Base-by-base conservation (phyloP, 2,888 invertebrate species). In the Sminthurinus aureus region DNA sequence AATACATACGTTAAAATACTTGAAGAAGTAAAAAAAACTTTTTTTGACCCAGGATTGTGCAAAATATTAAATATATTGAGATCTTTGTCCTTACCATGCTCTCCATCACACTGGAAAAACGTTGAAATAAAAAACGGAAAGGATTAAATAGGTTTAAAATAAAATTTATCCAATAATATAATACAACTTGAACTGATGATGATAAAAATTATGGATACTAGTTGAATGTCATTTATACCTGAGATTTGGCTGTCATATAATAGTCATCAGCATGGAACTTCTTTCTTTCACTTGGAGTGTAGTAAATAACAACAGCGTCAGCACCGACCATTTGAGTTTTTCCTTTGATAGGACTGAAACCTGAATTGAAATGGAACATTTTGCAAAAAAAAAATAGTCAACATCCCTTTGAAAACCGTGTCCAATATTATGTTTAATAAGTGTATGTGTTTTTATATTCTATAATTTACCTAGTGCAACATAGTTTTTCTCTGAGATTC, bases 271-370 rank as follows among this genome's bases (percentile, higher is more conserved):
- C 96, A 80, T 93, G 92, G 83, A 96, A 96, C 8, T 91, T 91
- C 8, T 90, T 90, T 50, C 90, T 91, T 89, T 94, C 93, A 75
- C 75, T 79, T 67, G 88, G 88, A 64, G 87, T 88, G 90, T 93
- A 94, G 89, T 94, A 96, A 2, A 95, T 95, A 0, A 97, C 95
- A 0, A 94, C 94, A 6, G 97, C 95, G 89, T 97, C 97, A 0
- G 94, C 94, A 13, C 96, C 96, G 74, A 91, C 90, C 96, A 96
- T 96, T 71, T 90, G 88, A 18, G 91, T 89, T 67, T 90, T 90
- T 84, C 85, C 88, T 51, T 76, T 86, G 38, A 88, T 50, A 4
- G 86, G 86, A 85, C 87, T 88, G 77, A 87, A 87, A 74, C 88
- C 87, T 86, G 71, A 13, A 82, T 22, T 73, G 15, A 82, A 22